A percentile compares a stretch with the other conserved stretches of the same genome.
Conservation (phyloP, 2,888 invertebrate genomes). For the Sesia bembeciformis region DNA sequence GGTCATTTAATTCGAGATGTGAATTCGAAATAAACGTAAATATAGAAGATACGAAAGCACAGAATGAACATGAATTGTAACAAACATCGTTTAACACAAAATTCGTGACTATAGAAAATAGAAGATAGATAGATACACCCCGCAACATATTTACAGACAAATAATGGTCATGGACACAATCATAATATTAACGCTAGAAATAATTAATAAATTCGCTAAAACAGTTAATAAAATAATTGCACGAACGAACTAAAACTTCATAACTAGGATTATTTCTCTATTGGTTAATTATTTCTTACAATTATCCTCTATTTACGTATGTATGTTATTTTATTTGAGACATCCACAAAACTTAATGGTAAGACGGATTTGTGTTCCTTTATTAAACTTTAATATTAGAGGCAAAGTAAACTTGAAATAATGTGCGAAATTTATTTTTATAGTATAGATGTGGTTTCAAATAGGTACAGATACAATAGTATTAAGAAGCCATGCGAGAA, state of each 20-base stretch:
- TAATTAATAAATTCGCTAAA: slow-evolving; percentile 68
- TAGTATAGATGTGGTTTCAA: slow-evolving; percentile 11
- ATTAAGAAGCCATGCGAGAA: slow-evolving; percentile 64
- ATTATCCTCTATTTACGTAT: slow-evolving; percentile 69
- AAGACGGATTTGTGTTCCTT: slow-evolving; percentile 61
- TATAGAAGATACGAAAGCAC: slow-evolving; percentile 37
- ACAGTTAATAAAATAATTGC: slow-evolving; percentile 27
- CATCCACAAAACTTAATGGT: slow-evolving; percentile 54
- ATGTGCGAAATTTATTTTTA: no score
- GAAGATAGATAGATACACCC: slow-evolving; percentile 44
- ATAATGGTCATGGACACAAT: slow-evolving; percentile 40
- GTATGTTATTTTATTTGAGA: slow-evolving; percentile 53
- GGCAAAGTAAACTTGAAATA: no score
- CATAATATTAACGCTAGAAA: slow-evolving; percentile 34
- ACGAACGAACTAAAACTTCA: slow-evolving; percentile 52
- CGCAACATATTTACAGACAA: slow-evolving; percentile 64
- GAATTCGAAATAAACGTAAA: slow-evolving; percentile 36
- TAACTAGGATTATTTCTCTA: slow-evolving; percentile 61
- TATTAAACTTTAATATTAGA: slow-evolving; percentile 14
- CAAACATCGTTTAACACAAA: slow-evolving; percentile 29
- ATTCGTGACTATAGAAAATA: slow-evolving; percentile 26
- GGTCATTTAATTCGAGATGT: slow-evolving; percentile 35
- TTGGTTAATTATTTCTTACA: slow-evolving; percentile 57
- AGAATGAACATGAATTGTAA: slow-evolving; percentile 22
- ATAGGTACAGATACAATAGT: slow-evolving; percentile 17